Percentiles rank a stretch among this genome's conserved stretches.
Evolutionary conservation across 2,888 invertebrate genomes (phyloP).

Genomic region (Punctoribates punctum): DNA sequence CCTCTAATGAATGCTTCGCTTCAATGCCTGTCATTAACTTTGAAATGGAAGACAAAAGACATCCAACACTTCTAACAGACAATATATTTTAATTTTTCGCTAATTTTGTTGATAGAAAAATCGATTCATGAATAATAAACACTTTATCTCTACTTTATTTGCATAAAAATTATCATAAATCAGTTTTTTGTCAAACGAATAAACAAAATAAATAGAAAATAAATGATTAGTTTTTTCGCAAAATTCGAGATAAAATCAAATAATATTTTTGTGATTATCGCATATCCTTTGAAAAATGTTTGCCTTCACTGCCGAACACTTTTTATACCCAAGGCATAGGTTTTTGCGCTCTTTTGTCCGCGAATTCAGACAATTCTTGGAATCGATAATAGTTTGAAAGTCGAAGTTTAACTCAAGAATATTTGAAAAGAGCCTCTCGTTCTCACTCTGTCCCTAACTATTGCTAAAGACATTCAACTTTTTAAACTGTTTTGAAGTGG

Average conservation of each 20-base stretch:
- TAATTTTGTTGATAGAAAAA: conserved; percentile 15
- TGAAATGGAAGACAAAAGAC: conserved; percentile 6
- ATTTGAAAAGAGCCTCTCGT: conserved; percentile 11
- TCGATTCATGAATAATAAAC: conserved; percentile 18
- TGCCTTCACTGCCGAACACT: too few relatives aligned
- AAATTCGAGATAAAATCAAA: neutral
- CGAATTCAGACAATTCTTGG: conserved; percentile 28
- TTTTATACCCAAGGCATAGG: neutral
- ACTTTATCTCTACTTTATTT: neutral
- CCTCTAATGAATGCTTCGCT: conserved; percentile 8
- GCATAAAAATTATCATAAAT: too few relatives aligned
- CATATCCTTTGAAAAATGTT: neutral
- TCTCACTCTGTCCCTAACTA: conserved; percentile 15
- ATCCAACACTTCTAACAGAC: neutral
- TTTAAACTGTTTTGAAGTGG: conserved; percentile 35
- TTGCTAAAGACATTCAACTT: neutral
- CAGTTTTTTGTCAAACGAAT: too few relatives aligned
- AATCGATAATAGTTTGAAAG: conserved; percentile 17
- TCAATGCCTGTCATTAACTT: conserved; percentile 8
- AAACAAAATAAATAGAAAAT: neutral
- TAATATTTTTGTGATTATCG: neutral
- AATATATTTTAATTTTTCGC: conserved; percentile 28
- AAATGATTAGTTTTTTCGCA: neutral
- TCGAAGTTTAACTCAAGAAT: neutral
- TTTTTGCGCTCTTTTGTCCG: conserved; percentile 10